Evolutionary conservation across 2,113 vertebrate genomes (phyloP).

Genomic region (Polypterus bichir): DNA sequence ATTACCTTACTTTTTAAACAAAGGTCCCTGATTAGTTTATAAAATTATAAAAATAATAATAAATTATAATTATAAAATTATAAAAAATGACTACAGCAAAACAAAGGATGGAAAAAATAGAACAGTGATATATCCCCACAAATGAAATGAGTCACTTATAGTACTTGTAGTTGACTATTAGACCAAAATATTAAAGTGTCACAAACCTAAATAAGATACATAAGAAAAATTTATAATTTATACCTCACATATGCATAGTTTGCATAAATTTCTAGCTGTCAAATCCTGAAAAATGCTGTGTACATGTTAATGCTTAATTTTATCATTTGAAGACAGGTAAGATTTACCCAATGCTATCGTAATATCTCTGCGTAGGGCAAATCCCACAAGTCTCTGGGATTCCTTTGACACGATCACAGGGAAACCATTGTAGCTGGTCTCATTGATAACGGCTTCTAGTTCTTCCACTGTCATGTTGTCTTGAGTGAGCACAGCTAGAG

Average conservation of each 20-base stretch:
- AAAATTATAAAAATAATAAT: too few relatives aligned
- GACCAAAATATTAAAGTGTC: too few relatives aligned
- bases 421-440: slow-evolving; percentile 94
- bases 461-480: slow-evolving; percentile 93
- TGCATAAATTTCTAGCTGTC: neutral
- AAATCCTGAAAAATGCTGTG: too few relatives aligned
- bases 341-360: slow-evolving; percentile 87
- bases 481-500: slow-evolving; percentile 85
- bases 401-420: slow-evolving; percentile 97
- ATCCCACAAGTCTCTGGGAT: slow-evolving; percentile 90
- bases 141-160: too few relatives aligned
- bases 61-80: too few relatives aligned
- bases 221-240: neutral
- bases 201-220: neutral
- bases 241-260: neutral
- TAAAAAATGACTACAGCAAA: too few relatives aligned
- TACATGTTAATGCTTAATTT: neutral
- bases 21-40: too few relatives aligned
- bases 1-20: too few relatives aligned
- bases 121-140: too few relatives aligned
- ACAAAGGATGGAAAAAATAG: too few relatives aligned
- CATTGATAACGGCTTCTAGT: slow-evolving; percentile 80
- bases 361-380: slow-evolving; percentile 91
- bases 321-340: neutral
- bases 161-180: too few relatives aligned